These are phyloP conservation scores for Sinocyclocheilus anshuiensis DNA, from an alignment of 2,113 vertebrate species.

Conservation along the genomic window DNA sequence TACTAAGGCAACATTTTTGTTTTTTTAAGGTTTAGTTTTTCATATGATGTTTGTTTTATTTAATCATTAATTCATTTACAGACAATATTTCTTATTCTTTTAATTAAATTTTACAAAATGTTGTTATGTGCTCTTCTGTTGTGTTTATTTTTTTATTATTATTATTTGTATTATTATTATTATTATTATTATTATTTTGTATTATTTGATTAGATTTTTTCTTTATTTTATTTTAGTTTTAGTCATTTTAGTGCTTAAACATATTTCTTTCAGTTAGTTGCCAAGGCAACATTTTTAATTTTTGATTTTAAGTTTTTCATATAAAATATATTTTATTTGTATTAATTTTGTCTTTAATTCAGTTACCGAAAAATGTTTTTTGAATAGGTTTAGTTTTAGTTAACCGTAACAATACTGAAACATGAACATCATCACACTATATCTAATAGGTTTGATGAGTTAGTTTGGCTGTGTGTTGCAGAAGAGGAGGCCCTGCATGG, in stretches of 20 bases:
- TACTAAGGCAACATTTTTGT: too few species aligned
- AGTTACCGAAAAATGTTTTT: background rate
- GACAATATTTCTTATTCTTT: background rate
- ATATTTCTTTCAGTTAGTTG: background rate
- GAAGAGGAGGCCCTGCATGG: slow-evolving; percentile 72
- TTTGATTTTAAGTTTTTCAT: background rate
- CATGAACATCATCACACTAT: background rate
- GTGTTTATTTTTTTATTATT: too few species aligned
- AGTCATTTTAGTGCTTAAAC: background rate
- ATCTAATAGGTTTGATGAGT: background rate
- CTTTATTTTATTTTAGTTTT: background rate
- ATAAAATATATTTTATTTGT: background rate
- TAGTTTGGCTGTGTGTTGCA: slow-evolving; percentile 65
- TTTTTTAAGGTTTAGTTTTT: too few species aligned
- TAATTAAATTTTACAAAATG: too few species aligned
- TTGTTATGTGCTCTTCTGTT: too few species aligned
- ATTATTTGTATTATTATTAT: too few species aligned
- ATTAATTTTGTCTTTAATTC: background rate
- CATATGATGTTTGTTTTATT: background rate
- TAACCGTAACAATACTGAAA: background rate
- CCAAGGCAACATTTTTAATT: background rate
- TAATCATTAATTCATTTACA: background rate
- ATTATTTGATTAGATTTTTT: too few species aligned
- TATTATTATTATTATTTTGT: too few species aligned
- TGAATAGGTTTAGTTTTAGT: background rate